A percentile compares a stretch with the other conserved stretches of the same genome.
phyloP scores from a whole-genome alignment of 2,888 invertebrate species.

The Elmis aenea region DNA sequence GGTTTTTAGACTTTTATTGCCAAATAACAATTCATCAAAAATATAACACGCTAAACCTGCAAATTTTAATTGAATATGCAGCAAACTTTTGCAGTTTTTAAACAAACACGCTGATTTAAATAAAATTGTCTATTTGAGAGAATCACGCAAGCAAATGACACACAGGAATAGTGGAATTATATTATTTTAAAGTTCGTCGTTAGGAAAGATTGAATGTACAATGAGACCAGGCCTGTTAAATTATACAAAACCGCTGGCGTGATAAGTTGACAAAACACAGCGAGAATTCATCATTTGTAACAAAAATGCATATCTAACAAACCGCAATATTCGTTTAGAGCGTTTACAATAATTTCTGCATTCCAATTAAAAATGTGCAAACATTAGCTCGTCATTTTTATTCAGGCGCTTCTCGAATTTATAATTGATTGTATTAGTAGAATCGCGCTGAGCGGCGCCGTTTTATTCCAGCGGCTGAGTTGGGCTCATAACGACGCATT shows the following conservation, averaged over 20 bases:
- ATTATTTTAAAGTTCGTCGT: no score
- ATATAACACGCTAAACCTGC: no score
- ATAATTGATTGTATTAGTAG: slow-evolving; percentile 39
- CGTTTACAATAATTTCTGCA: slow-evolving; percentile 31
- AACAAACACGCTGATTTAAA: no score
- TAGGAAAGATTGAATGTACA: slow-evolving; percentile 24
- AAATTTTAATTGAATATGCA: no score
- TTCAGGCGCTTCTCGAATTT: slow-evolving; percentile 35
- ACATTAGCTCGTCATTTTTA: slow-evolving; percentile 40
- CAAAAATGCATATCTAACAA: slow-evolving; percentile 45
- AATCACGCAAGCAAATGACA: no score
- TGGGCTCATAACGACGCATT: slow-evolving; percentile 12
- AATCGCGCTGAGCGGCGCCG: slow-evolving; percentile 22
- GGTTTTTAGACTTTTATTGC: no score
- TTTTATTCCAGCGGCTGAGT: slow-evolving; percentile 10
- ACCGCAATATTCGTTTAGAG: slow-evolving; percentile 33
- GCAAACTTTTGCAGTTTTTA: no score
- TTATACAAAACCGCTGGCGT: slow-evolving; percentile 35
- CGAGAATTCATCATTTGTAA: slow-evolving; percentile 40
- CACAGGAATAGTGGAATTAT: no score
- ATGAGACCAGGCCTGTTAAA: slow-evolving; percentile 37
- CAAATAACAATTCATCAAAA: no score
- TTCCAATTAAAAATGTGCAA: slow-evolving; percentile 45
- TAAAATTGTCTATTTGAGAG: no score
- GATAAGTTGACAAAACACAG: slow-evolving; percentile 40